phyloP scores from a whole-genome alignment of 2,888 invertebrate genomes.

The Tromatobia lineatoria region DNA sequence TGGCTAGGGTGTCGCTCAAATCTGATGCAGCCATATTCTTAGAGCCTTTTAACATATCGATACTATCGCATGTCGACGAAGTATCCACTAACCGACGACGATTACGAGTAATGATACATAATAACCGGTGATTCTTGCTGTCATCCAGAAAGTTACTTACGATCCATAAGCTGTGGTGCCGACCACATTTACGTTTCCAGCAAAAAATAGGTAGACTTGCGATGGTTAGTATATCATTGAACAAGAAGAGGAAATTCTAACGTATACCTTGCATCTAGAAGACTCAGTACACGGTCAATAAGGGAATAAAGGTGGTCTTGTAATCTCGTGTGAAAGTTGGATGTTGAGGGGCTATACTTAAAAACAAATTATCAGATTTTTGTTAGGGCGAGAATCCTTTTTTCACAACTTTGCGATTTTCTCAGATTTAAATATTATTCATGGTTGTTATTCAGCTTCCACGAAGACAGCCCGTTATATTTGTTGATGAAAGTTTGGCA shows the following conservation, averaged over 20 bases:
- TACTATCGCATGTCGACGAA: constrained; percentile 30
- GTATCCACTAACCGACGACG: constrained; percentile 32
- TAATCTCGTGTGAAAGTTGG: background rate
- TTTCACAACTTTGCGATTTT: no score
- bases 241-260: background rate
- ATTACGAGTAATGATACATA: constrained; percentile 43
- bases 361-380: no score
- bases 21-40: constrained; percentile 40
- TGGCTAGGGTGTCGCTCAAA: constrained; percentile 52
- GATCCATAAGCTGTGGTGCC: background rate
- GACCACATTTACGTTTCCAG: background rate
- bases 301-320: background rate
- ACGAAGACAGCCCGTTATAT: no score
- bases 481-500: no score
- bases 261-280: background rate
- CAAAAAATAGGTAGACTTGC: no score
- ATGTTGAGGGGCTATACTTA: no score
- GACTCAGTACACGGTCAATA: background rate
- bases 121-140: constrained; percentile 6
- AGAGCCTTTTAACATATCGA: background rate
- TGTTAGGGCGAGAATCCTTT: no score
- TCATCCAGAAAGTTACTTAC: background rate
- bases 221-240: background rate
- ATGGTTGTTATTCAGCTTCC: no score
- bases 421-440: no score